These are phyloP conservation scores for Tetanocera ferruginea DNA, from an alignment of 2,888 invertebrate genomes.

Conservation along the genomic window DNA sequence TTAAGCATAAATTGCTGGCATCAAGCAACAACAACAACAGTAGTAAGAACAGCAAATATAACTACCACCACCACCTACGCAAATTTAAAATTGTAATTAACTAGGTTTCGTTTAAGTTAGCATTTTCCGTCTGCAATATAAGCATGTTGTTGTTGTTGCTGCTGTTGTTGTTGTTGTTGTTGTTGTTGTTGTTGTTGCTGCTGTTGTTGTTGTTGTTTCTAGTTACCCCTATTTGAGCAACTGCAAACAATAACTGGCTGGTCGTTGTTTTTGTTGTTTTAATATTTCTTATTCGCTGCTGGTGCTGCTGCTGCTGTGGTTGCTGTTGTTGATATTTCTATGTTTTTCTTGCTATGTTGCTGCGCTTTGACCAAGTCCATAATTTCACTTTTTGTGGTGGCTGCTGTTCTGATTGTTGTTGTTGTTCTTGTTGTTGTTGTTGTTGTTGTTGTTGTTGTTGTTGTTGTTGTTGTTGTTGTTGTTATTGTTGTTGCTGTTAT, in stretches of 20 bases:
- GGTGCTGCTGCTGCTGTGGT: neutral
- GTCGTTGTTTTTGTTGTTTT: conserved; percentile 1
- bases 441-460: neutral
- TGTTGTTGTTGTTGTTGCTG: neutral
- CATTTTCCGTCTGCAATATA: neutral
- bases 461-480: neutral
- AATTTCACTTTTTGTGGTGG: neutral
- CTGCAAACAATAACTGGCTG: conserved; percentile 31
- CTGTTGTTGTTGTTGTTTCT: conserved; percentile 15
- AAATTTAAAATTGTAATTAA: conserved; percentile 4
- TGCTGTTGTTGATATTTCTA: no score
- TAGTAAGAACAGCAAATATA: conserved; percentile 27
- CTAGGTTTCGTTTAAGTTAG: neutral
- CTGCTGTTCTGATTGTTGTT: neutral
- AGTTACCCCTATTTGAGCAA: conserved; percentile 14
- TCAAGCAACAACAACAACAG: conserved; percentile 17
- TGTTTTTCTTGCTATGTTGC: neutral
- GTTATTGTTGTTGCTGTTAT: neutral
- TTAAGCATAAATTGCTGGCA: no score
- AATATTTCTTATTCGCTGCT: conserved; percentile 1
- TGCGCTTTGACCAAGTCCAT: neutral
- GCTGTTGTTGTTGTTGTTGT: neutral
- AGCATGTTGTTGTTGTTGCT: neutral
- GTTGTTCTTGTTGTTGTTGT: neutral
- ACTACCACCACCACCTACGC: conserved; percentile 31